Conservation (phyloP, 2,888 invertebrate genomes). For the Ametastegia equiseti region DNA sequence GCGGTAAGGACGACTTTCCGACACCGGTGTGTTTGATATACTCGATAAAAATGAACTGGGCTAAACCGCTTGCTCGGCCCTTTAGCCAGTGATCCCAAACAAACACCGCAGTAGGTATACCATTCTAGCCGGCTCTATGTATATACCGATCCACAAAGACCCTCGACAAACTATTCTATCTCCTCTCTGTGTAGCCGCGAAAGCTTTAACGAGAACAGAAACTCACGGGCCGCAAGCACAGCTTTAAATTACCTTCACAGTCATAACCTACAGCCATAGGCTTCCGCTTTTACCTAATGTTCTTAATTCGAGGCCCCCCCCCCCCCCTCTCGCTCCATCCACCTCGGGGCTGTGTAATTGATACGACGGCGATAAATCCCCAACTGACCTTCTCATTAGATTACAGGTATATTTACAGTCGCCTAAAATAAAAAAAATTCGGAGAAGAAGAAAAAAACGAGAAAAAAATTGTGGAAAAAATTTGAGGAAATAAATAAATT, state of each 20-base stretch:
- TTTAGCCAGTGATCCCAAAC: conserved; percentile 33
- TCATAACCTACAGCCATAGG: neutral
- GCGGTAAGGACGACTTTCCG: neutral
- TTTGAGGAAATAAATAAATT: neutral
- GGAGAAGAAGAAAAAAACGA: too few species aligned
- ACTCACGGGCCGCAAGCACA: neutral
- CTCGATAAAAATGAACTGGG: neutral
- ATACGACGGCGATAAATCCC: conserved; percentile 6
- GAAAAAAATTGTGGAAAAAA: neutral
- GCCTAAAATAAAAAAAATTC: too few species aligned
- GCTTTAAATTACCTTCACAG: neutral
- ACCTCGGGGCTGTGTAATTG: neutral
- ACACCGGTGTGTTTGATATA: conserved; percentile 16
- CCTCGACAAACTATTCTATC: conserved; percentile 16
- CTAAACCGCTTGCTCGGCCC: conserved; percentile 33
- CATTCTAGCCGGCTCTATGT: neutral
- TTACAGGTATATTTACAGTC: neutral
- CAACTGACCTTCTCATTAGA: neutral
- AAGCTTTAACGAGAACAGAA: neutral
- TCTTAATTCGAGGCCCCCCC: too few species aligned
- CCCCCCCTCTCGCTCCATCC: too few species aligned
- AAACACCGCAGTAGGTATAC: conserved; percentile 2
- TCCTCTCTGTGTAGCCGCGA: neutral
- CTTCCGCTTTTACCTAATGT: neutral
- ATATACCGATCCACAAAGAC: conserved; percentile 39